These are phyloP conservation scores for Leptopilina boulardi DNA, from an alignment of 1,140 invertebrate species.

Conservation along the genomic window DNA sequence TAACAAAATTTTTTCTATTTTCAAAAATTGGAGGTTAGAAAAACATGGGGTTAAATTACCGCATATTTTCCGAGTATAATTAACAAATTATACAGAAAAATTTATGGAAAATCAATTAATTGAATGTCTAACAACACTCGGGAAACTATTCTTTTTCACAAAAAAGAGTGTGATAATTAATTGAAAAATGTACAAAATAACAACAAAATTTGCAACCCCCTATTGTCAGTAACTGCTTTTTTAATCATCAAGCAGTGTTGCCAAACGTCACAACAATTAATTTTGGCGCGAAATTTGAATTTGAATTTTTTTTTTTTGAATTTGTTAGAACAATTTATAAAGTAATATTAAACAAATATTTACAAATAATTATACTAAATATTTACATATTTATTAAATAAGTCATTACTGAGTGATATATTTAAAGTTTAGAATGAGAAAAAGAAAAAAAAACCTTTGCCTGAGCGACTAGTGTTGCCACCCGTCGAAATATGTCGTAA, in stretches of 20 bases:
- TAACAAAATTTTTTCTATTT: too few species aligned
- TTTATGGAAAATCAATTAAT: background rate
- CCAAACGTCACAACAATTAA: background rate
- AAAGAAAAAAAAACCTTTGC: conserved; percentile 13
- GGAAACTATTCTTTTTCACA: background rate
- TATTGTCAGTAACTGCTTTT: background rate
- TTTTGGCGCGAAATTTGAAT: background rate
- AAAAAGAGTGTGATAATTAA: too few species aligned
- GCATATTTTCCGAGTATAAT: background rate
- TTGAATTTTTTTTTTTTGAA: too few species aligned
- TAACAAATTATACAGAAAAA: background rate
- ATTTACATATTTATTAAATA: background rate
- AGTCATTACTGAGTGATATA: background rate
- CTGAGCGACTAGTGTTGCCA: conserved; percentile 47
- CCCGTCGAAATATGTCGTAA: conserved; percentile 44
- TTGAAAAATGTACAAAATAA: background rate
- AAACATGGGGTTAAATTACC: background rate
- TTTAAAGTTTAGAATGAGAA: conserved; percentile 31
- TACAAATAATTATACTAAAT: background rate
- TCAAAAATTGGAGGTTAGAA: conserved; percentile 7
- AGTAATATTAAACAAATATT: too few species aligned
- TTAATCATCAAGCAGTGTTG: background rate
- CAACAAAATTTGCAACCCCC: background rate
- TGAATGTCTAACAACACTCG: background rate
- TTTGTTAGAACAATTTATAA: too few species aligned